Base-by-base conservation (phyloP, 1,140 invertebrate species). In the Latrodectus geometricus region DNA sequence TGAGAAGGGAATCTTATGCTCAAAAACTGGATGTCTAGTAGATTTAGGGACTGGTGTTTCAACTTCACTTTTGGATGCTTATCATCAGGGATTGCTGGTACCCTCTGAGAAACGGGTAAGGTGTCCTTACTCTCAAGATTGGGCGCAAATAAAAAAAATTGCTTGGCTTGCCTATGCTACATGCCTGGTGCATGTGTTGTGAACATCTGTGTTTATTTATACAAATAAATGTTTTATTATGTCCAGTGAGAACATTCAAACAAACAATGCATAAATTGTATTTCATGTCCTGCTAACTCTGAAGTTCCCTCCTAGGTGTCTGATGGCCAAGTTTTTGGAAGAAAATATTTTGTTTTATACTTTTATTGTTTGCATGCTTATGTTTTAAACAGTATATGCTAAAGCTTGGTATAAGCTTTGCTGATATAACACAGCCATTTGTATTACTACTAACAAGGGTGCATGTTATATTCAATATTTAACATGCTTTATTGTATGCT, bases 51-150 rank as follows among this genome's bases (percentile, higher is more conserved):
- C 35, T 35, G 92, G 92, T 72, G 77, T 80, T 76, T 72, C 87
- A 48, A 87, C 89, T 54, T 95, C 96, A 92, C 94, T 98, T 90
- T 92, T 95, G 86, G 96, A 97, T 93, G 97, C 97, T 89, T 93
- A 94, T 90, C 95, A 97, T 90, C 94, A 94, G 91, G 96, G 96
- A 90, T 95, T 95, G 91, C 94, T 97, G 88, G 93, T 97, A 92
- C 94, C 96, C 90, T 96, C 96, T 90, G 95, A 96, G 94, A 95
- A 96, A 90, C 94, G 96, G 96, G 96, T 97, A 94, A 97, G 96
- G 78, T 81, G 68, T 70, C 61, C 23, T 81, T 80, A 56, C 50
- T 86, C 56, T 72, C 50, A 78, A 86, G 77, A 74, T 87, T 74
- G 76, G 85, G 85, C 77, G 52, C 50, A 35, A 69, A 66, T 70